Conservation (phyloP, 2,113 vertebrate genomes). For the Cephalopholis sonnerati region DNA sequence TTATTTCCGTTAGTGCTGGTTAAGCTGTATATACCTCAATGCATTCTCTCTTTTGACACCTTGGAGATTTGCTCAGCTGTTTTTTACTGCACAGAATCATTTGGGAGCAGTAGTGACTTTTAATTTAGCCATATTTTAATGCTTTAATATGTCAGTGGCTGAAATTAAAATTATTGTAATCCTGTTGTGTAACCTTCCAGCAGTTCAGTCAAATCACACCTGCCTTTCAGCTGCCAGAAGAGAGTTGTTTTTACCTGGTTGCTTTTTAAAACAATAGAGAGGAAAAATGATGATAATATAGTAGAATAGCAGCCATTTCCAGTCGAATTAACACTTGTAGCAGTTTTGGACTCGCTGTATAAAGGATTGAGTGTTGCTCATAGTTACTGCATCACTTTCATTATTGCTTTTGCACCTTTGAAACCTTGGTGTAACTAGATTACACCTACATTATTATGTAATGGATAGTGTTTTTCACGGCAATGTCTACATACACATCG, state of each 20-base stretch:
- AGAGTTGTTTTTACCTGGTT: constrained; percentile 47
- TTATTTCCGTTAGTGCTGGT: constrained; percentile 47
- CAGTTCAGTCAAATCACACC: constrained; percentile 21
- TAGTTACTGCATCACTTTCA: constrained; percentile 32
- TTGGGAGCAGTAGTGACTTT: constrained; percentile 12
- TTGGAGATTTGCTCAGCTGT: constrained; percentile 3
- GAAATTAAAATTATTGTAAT: constrained; percentile 36
- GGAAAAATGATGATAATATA: constrained; percentile 5
- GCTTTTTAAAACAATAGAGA: constrained; percentile 30
- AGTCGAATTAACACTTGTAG: constrained; percentile 20
- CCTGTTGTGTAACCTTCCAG: constrained; percentile 22
- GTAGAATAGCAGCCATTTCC: constrained; percentile 32
- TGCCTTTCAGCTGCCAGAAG: constrained; percentile 51
- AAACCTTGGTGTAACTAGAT: constrained; percentile 26
- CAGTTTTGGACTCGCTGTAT: constrained; percentile 26
- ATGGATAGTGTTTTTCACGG: neutral
- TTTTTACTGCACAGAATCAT: constrained; percentile 16
- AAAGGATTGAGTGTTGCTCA: constrained; percentile 23
- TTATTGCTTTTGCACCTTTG: constrained; percentile 73
- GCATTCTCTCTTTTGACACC: constrained; percentile 6
- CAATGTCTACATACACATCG: constrained; percentile 9
- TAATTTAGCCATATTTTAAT: constrained; percentile 37
- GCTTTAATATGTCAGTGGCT: constrained; percentile 33
- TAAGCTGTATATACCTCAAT: neutral
- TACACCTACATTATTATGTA: constrained; percentile 35